Conservation (phyloP, 2,888 invertebrate species). For the Ellobium chinense region DNA sequence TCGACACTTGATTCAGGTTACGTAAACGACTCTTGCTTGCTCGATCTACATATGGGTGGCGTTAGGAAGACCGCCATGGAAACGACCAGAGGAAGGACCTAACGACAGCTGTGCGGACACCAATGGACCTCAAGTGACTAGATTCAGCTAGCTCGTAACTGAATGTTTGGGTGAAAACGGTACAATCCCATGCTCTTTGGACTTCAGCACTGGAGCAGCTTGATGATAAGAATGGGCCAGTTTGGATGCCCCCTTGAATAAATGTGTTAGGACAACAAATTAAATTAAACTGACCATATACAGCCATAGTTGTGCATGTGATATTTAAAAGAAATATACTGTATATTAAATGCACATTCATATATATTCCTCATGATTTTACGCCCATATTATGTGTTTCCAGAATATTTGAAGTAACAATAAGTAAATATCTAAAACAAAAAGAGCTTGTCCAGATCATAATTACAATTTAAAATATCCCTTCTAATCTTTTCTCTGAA, state of each 20-base stretch:
- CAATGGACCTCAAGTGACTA: conserved; percentile 12
- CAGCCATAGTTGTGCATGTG: too few species aligned
- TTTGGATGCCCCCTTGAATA: conserved; percentile 44
- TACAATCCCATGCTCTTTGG: conserved; percentile 21
- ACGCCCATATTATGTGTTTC: too few species aligned
- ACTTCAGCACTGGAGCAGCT: conserved; percentile 26
- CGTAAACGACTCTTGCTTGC: conserved; percentile 1
- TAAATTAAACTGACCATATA: conserved; percentile 34
- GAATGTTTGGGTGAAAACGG: conserved; percentile 27
- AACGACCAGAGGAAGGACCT: conserved; percentile 28
- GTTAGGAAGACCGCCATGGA: conserved; percentile 9
- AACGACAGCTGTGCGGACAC: conserved; percentile 17
- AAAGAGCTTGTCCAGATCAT: too few species aligned
- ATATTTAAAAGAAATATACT: too few species aligned
- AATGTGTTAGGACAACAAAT: conserved; percentile 44
- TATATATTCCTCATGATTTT: too few species aligned
- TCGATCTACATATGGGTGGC: conserved; percentile 12
- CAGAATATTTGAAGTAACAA: too few species aligned
- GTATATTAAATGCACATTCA: too few species aligned
- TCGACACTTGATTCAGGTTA: neutral
- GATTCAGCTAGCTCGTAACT: conserved; percentile 32
- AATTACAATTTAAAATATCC: too few species aligned
- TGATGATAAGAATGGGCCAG: conserved; percentile 27
- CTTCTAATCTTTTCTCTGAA: too few species aligned
- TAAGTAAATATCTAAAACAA: too few species aligned